phyloP scores from a whole-genome alignment of 2,797 vertebrate species.

The Crocodylus rhombifer region DNA sequence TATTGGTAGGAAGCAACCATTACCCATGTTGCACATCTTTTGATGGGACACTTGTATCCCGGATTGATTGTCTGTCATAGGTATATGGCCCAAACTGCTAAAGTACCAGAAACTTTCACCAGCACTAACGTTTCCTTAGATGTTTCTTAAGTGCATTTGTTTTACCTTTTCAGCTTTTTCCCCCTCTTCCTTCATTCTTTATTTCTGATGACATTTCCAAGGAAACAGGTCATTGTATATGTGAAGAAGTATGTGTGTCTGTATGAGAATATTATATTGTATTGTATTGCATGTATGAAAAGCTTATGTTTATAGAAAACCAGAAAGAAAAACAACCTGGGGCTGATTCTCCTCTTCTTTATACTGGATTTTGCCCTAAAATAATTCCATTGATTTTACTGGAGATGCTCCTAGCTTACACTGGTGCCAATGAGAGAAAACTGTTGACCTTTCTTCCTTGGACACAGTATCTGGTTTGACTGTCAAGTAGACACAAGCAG shows the following conservation, averaged over 20 bases:
- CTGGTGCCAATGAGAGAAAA: not conserved
- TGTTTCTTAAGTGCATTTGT: not conserved
- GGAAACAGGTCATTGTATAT: conserved; percentile 1
- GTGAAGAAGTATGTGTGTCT: not conserved
- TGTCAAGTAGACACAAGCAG: conserved; percentile 39
- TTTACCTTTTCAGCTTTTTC: conserved; percentile 3
- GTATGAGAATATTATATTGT: too few relatives aligned
- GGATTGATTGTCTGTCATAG: not conserved
- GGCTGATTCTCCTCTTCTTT: not conserved
- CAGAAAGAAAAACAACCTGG: not conserved
- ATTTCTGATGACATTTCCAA: conserved; percentile 19
- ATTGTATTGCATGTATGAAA: not conserved
- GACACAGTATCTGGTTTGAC: not conserved
- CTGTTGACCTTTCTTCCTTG: conserved; percentile 5
- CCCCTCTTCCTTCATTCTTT: not conserved
- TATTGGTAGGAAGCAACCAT: not conserved
- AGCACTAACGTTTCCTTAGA: not conserved
- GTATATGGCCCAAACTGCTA: not conserved
- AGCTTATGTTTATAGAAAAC: not conserved
- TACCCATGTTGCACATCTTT: not conserved
- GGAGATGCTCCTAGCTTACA: conserved; percentile 5
- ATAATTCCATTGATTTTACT: not conserved
- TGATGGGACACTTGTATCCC: not conserved
- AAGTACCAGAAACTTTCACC: not conserved
- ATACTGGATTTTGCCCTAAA: not conserved